Base-by-base conservation (phyloP, 2,113 vertebrate species). In the Hiodon tergisus region DNA sequence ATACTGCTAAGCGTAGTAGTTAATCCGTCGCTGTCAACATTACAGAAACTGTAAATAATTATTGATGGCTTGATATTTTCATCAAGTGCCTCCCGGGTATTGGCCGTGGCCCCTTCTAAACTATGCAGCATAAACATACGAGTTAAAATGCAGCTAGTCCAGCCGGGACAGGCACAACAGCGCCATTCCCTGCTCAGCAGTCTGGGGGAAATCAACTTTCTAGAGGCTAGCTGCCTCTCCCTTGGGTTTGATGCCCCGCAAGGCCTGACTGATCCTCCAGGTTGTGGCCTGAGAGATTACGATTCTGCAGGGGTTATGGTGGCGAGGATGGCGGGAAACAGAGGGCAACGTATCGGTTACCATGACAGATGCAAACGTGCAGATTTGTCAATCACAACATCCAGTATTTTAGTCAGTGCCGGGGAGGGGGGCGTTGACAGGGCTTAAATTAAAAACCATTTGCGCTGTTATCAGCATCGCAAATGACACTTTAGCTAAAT, bases 231-330 rank as follows among this genome's bases (percentile, higher is more conserved):
- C 75, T 69, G 83, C 78, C 77, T 80, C 79, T 83, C 85, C 83
- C 82, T 57, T 50, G 81, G 75, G 84, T 71, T 78, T 62, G 4
- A 7, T 47, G 72, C 51, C 76, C 63, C 60, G 76, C 8, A 71
- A 80, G 78, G 75, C 66, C 72, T 75, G 57, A 17, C 68, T 72
- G 72, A 80, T 80, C 82, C 69, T 31, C n/a, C 82, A 85, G 87
- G 83, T 86, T 84, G 79, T 86, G 83, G 82, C 79, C 82, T 82
- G 75, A 68, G 80, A 79, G 80, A 81, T 17, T 66, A 72, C 60
- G 62, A 63, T 17, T 65, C 71, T 70, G 63, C 6, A n/a, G 59
- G 73, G 78, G 77, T 66, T 6, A 54, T 3, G 6, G 51, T 1
- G 3, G 65, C n/a, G 13, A 72, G 66, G 17, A 59, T 54, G 72